Evolutionary conservation across 1,140 invertebrate species (phyloP), one percentile per base, ranked within the genome.

Genomic region (Sitobion miscanthi): DNA sequence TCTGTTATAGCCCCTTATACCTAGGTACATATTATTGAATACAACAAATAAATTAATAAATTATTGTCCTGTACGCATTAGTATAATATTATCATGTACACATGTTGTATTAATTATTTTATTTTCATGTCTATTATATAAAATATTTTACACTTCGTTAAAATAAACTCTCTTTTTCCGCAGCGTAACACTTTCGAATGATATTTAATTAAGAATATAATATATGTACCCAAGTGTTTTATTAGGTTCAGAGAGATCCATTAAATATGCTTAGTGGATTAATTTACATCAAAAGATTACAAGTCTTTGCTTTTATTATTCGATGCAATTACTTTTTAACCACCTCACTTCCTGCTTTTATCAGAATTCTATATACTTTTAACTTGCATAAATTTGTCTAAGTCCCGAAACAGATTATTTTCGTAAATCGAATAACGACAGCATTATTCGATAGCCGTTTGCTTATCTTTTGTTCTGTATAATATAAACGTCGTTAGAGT

Each of bases 221-320:
- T 57, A 57, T 49, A 49, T n/a, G 30, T n/a, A 14, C 30, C 25
- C 11, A n/a, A 82, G 77, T 82, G 35, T 82, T 82, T 82, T 82
- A 82, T 82, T 82, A 35, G 35, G n/a, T 82, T 82, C 35, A 7
- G n/a, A 21, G 20, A 82, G 35, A 35, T 35, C 77, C 77, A 35
- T 38, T 45, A 85, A 85, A 85, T 85, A 85, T 45, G 17, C 6
- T 87, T 87, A 87, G 85, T 20, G 45, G 45, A 87, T 87, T 87
- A n/a, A 47, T 17, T 87, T 87, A n/a, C 30, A n/a, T 87, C 47
- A 49, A 20, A 30, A 30, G 45, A 87, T 87, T 87, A 87, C 85
- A 49, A 87, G 85, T 49, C 11, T 87, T 87, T 49, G 85, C 85
- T 49, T 86, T 86, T 86, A 87, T 49, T 87, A 45, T 87, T 87